Conservation (phyloP, 2,113 vertebrate species). For the Hystrix cristata region DNA sequence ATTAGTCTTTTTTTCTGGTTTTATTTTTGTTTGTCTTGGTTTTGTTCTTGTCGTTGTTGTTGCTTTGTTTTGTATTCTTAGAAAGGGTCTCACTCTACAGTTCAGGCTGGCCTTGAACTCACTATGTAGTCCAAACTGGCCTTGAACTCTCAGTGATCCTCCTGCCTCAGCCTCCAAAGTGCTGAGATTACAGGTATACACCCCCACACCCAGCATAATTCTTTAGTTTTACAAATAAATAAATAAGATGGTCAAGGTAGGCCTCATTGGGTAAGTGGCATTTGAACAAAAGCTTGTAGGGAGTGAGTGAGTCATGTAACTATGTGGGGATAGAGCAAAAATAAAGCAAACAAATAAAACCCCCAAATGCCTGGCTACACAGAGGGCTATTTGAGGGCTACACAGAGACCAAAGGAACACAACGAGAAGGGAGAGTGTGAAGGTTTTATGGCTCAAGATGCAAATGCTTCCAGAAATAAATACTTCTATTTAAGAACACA, state of each 20-base stretch:
- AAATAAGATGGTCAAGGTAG: not conserved
- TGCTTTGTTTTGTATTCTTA: too few species aligned
- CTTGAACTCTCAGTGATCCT: not conserved
- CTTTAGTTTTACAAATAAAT: not conserved
- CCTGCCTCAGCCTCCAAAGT: not conserved
- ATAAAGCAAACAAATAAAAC: not conserved
- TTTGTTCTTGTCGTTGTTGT: not conserved
- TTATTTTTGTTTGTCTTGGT: not conserved
- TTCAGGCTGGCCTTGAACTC: not conserved
- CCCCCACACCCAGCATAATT: not conserved
- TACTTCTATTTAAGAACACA: constrained; percentile 8
- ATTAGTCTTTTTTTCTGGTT: not conserved
- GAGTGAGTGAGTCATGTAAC: not conserved
- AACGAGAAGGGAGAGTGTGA: not conserved
- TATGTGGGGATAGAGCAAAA: not conserved
- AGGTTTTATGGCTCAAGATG: not conserved
- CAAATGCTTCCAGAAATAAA: not conserved
- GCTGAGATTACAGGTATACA: not conserved
- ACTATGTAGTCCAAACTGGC: not conserved
- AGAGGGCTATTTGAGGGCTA: not conserved
- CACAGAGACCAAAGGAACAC: not conserved
- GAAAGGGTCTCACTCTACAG: not conserved
- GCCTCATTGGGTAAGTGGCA: not conserved
- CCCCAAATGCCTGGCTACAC: not conserved
- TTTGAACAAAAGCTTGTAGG: not conserved